Conservation (phyloP, 2,888 invertebrate genomes). For the Lingula anatina region DNA sequence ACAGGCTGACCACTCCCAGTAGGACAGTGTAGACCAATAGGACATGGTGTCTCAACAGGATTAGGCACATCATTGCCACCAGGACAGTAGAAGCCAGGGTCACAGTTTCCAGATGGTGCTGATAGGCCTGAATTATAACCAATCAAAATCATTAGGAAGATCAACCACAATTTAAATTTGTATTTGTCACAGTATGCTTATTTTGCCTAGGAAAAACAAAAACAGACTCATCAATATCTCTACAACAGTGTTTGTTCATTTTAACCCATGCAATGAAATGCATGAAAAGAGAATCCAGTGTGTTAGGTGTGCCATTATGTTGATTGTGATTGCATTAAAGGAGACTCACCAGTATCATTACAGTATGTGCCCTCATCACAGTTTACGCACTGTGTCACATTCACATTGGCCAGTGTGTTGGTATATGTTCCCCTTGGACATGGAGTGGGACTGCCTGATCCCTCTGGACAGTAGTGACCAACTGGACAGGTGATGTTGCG, state of each 20-base stretch:
- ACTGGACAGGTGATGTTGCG: slow-evolving; percentile 29
- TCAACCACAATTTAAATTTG: too few species aligned
- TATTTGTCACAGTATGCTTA: too few species aligned
- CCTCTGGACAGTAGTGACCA: slow-evolving; percentile 27
- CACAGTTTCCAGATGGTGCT: slow-evolving; percentile 33
- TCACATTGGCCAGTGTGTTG: slow-evolving; percentile 28
- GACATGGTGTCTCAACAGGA: slow-evolving; percentile 36
- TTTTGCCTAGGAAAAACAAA: too few species aligned
- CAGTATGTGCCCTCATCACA: slow-evolving; percentile 47
- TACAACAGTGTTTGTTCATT: too few species aligned
- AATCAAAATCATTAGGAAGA: too few species aligned
- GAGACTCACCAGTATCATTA: slow-evolving; percentile 36
- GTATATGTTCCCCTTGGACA: slow-evolving; percentile 36
- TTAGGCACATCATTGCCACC: slow-evolving; percentile 35
- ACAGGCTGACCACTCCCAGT: slow-evolving; percentile 30
- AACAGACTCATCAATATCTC: too few species aligned
- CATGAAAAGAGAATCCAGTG: too few species aligned
- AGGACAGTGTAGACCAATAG: slow-evolving; percentile 46
- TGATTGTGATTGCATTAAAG: too few species aligned
- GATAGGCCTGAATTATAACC: slow-evolving; percentile 29
- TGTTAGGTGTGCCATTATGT: too few species aligned
- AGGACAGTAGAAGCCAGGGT: slow-evolving; percentile 46
- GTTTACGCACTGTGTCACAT: slow-evolving; percentile 27
- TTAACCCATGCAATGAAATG: too few species aligned
- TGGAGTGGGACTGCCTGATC: slow-evolving; percentile 27